Evolutionary conservation across 1,140 invertebrate genomes (phyloP), one percentile per base, ranked within the genome.

Genomic region (Druon quercuslanigerum): DNA sequence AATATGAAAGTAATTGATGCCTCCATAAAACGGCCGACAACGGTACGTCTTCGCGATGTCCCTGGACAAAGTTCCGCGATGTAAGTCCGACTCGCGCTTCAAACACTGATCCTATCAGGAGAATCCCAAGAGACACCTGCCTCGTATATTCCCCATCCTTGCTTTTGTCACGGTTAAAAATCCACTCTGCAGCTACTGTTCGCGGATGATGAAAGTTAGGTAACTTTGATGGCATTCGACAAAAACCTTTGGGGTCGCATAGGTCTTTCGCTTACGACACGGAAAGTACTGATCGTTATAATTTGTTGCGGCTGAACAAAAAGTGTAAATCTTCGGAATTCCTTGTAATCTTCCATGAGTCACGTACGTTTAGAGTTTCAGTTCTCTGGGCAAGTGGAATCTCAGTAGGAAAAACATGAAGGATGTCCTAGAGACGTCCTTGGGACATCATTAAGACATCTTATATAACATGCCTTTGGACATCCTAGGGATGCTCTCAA

Each of bases 1-100:
- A 84, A 88, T 87, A 88, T 88, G 87, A 87, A 86, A 88, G 82
- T 88, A 88, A 89, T 88, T 85, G 88, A 88, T 89, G 87, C 83
- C 83, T 83, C 83, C 83, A 85, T 89, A 88, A 88, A 88, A 87
- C 84, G 82, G 78, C 82, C 75, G 78, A 76, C 82, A 81, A 66
- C 79, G 78, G 77, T 76, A 9, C 25, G 6, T 66, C 57, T 66
- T 66, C 20, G 20, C 60, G 25, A 66, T 66, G 60, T 66, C 60
- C 60, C 60, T 66, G 60, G 19, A 13, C 25, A 46, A 33, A 73
- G 72, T 76, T 83, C 83, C 81, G 77, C 85, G 75, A 75, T 86
- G 84, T 85, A 84, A 70, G 78, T 83, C 78, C 72, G 74, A 74
- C 75, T 78, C 76, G 71, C 74, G 79, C 25, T 71, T 75, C 73